These are phyloP conservation scores for Asarcornis scutulata DNA, from an alignment of 2,113 vertebrate species.

Conservation along the genomic window DNA sequence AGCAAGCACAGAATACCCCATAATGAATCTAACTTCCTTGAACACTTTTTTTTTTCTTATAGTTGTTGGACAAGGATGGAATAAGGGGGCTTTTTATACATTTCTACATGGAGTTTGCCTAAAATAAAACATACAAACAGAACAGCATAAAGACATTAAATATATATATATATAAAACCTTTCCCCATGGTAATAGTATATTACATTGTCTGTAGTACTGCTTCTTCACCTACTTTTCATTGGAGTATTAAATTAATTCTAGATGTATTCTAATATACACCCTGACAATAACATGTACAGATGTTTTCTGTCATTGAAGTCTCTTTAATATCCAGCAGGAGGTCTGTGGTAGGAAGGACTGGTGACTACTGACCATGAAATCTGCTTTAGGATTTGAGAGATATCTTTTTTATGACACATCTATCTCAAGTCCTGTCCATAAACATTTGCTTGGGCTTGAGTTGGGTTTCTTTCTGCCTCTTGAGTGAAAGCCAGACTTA, in stretches of 20 bases:
- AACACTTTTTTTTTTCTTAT: background rate
- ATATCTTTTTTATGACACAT: background rate
- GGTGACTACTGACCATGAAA: background rate
- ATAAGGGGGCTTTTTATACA: background rate
- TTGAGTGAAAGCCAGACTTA: background rate
- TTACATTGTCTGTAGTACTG: background rate
- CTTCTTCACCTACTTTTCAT: background rate
- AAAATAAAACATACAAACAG: background rate
- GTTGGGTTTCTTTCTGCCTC: background rate
- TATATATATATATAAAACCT: background rate
- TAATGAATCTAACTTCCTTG: background rate
- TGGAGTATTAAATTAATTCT: background rate
- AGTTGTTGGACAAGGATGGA: background rate
- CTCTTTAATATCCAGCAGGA: background rate
- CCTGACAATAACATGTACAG: rapidly evolving
- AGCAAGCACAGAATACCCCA: background rate
- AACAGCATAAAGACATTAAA: background rate
- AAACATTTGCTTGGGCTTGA: background rate
- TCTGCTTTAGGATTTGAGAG: background rate
- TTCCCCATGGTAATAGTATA: background rate
- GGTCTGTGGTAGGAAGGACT: background rate
- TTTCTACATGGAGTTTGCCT: background rate
- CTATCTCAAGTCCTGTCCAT: background rate
- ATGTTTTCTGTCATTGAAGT: background rate
- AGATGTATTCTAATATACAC: background rate